These are phyloP conservation scores for Cephalopterus ornatus DNA, from an alignment of 2,113 vertebrate genomes.

Conservation along the genomic window DNA sequence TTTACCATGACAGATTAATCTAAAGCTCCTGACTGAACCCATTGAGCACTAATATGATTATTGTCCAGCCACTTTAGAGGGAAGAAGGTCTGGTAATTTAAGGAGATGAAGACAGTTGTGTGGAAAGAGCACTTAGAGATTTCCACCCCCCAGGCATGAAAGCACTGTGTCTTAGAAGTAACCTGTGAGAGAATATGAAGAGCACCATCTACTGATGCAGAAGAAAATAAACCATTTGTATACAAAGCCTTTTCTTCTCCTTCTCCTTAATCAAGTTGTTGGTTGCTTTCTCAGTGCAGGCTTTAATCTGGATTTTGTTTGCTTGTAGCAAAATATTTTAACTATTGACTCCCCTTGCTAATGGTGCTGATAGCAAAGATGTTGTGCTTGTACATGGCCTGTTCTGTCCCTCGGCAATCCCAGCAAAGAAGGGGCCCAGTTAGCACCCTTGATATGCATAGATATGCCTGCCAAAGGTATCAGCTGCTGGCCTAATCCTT, in stretches of 20 bases:
- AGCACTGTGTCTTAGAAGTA: background rate
- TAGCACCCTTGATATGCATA: background rate
- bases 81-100: background rate
- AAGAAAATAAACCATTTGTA: background rate
- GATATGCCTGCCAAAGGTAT: background rate
- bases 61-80: background rate
- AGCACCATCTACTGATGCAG: conserved; percentile 45
- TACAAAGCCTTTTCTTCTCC: background rate
- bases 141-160: accelerated
- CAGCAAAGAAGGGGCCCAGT: background rate
- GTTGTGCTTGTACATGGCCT: background rate
- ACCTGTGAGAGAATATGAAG: background rate
- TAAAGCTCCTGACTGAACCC: background rate
- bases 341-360: background rate
- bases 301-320: background rate
- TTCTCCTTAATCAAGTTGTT: background rate
- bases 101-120: background rate
- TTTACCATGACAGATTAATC: background rate
- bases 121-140: background rate
- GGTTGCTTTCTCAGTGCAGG: background rate
- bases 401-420: background rate
- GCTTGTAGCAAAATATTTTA: background rate
- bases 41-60: background rate
- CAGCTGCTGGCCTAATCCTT: background rate
- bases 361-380: background rate